Base-by-base conservation (phyloP, 2,797 vertebrate species). In the Crenuchus spilurus region DNA sequence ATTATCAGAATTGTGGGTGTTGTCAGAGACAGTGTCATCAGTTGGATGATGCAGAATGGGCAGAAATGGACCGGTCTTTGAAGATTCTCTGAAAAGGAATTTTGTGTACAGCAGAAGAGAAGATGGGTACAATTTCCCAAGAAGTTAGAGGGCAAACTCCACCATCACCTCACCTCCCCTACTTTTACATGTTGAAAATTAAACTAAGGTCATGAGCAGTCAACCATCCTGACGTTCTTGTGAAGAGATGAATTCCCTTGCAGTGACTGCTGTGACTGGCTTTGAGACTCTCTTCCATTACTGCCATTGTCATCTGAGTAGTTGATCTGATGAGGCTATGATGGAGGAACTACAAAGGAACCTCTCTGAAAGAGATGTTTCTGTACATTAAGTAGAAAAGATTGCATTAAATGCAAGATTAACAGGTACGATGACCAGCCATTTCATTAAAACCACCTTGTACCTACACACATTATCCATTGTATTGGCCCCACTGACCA, bases 101-200 rank as follows among this genome's bases (percentile, higher is more conserved):
- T n/a, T n/a, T n/a, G n/a, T n/a, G n/a, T n/a, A n/a, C n/a, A 61
- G 1, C 8, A 31, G 10, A 44, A 44, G 5, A 63, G 48, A 44
- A 37, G 13, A 22, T 28, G n/a, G 28, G 16, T n/a, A 55, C 26
- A 37, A 46, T 20, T 42, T 75, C 24, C 66, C 28, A n/a, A 55
- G 39, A 35, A 26, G 11, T 35, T 58, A 33, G 55, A 2, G 48
- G 20, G 8, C 55, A 75, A 69, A 62, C 26, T 62, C 66, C 66
- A 70, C 6, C 24, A 41, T 31, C 6, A 30, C 52, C n/a, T 42
- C 20, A 16, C 11, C 22, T 9, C 22, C 51, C 11, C 10, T 26
- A 11, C 31, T 49, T 30, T 13, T 10, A n/a, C 14, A 5, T 44
- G 60, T 54, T 33, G 44, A 75, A 58, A 24, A 67, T 75, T 75